Evolutionary conservation across 2,888 invertebrate species (phyloP).

Genomic region (Villa cingulata): DNA sequence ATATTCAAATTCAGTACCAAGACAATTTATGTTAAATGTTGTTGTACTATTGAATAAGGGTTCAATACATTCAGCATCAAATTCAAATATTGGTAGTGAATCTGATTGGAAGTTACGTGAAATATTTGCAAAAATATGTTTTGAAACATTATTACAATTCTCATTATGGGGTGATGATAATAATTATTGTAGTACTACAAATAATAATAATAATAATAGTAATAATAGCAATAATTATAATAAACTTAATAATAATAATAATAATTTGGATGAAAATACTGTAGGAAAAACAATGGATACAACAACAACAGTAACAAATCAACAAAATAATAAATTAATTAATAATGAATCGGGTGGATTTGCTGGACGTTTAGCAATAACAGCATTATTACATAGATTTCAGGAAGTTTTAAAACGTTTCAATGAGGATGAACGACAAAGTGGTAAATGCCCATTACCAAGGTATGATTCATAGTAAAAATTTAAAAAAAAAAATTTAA

Average conservation of each 20-base stretch:
- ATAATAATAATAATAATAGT: background rate
- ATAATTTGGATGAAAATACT: too few relatives aligned
- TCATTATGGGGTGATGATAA: conserved; percentile 62
- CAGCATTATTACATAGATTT: conserved; percentile 82
- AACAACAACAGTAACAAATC: conserved; percentile 15
- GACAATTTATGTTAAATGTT: conserved; percentile 68
- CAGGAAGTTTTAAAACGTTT: conserved; percentile 84
- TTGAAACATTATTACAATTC: conserved; percentile 89
- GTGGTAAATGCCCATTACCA: conserved; percentile 74
- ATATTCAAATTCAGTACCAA: conserved; percentile 60
- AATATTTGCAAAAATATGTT: conserved; percentile 92
- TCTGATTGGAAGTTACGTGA: conserved; percentile 72
- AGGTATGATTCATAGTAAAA: conserved; percentile 39
- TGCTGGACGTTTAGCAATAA: conserved; percentile 68
- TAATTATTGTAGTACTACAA: conserved; percentile 18
- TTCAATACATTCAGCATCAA: conserved; percentile 64
- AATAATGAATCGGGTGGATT: conserved; percentile 43
- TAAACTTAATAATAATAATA: conserved; percentile 20
- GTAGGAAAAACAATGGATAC: conserved; percentile 21
- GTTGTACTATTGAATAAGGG: conserved; percentile 75
- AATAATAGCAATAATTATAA: conserved; percentile 16
- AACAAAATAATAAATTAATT: conserved; percentile 19
- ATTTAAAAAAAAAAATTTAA: background rate
- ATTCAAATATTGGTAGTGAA: conserved; percentile 51
- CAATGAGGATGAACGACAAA: conserved; percentile 67